Evolutionary conservation across 2,888 invertebrate species (phyloP), one percentile per base, ranked within the genome.

Genomic region (Drosophila macrospina): DNA sequence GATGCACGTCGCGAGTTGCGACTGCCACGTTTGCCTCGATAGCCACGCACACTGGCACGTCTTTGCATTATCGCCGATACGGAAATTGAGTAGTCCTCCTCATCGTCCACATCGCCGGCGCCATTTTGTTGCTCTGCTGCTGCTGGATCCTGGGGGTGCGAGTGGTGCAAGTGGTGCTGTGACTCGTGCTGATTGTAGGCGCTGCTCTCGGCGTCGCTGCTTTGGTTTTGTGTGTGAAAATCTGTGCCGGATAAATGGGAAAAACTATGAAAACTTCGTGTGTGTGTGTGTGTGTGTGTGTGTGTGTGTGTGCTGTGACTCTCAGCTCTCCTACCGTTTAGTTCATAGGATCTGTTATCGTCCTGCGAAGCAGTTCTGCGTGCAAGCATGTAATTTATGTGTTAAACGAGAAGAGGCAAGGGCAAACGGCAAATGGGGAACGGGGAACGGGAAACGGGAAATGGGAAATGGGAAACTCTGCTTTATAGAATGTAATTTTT

Each of bases 61-160:
- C 96, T 93, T 90, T 96, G 96, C 86, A 97, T 94, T 80, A 97
- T 97, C 2, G 96, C 97, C 85, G 95, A 96, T 61, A 97, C 95
- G 84, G 97, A 97, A 7, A 95, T 95, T 0, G 97, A 97, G 91
- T 97, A 97, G 90, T 97, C 97, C 84, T 96, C 96, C 71, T 97
- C 96, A 75, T 96, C 96, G 1, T 91, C 90, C 41, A 87, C 85
- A 44, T 86, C 86, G 50, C 60, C 71, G 44, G 48, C 52, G 74
- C 74, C 61, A 71, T 74, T 69, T 3, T 20, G 20, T 20, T 20
- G 20, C 3, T 20, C 2, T 78, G 65, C 16, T 42, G 63, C 47
- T 61, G 32, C 44, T 1, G 54, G 51, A 2, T 80, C 63, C 37
- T 5, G 42, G 34, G 32, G 32, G 32, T 47, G 32, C 28, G 13